Percentiles rank a stretch among this genome's conserved stretches.
Conservation (phyloP, 1,140 invertebrate genomes). For the Triops cancriformis region DNA sequence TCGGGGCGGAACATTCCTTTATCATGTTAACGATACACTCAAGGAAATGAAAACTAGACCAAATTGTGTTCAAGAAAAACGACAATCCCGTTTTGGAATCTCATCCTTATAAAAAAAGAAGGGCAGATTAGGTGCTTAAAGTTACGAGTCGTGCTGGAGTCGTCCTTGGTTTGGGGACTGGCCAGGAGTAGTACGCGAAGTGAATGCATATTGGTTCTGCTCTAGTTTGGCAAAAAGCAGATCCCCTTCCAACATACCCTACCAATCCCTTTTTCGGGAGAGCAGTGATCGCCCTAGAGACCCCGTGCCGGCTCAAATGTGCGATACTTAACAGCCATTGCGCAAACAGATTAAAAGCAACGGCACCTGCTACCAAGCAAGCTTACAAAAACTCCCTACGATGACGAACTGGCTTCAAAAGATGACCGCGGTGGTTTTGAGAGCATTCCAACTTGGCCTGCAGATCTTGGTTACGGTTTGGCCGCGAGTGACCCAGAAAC, state of each 20-base stretch:
- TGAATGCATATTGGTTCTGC: conserved; percentile 13
- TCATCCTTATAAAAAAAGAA: neutral
- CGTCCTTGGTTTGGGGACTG: neutral
- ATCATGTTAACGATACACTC: neutral
- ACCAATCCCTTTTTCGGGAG: neutral
- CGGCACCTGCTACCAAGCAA: too few relatives aligned
- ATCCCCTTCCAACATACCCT: neutral
- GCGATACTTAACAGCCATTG: neutral
- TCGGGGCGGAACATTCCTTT: neutral
- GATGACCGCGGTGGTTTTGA: conserved; percentile 8
- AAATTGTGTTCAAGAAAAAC: neutral
- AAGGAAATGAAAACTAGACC: neutral
- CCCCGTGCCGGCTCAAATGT: neutral
- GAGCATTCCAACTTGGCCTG: neutral
- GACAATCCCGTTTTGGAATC: neutral
- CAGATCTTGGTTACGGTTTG: conserved; percentile 13
- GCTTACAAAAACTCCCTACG: too few relatives aligned
- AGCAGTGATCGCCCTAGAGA: too few relatives aligned
- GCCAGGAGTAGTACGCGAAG: neutral
- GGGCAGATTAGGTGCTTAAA: neutral
- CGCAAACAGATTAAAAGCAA: too few relatives aligned
- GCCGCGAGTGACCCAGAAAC: conserved; percentile 7
- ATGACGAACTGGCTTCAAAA: neutral
- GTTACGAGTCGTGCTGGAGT: neutral
- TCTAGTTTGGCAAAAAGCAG: neutral